Evolutionary conservation across 2,113 vertebrate genomes (phyloP).

Genomic region (Scortum barcoo): DNA sequence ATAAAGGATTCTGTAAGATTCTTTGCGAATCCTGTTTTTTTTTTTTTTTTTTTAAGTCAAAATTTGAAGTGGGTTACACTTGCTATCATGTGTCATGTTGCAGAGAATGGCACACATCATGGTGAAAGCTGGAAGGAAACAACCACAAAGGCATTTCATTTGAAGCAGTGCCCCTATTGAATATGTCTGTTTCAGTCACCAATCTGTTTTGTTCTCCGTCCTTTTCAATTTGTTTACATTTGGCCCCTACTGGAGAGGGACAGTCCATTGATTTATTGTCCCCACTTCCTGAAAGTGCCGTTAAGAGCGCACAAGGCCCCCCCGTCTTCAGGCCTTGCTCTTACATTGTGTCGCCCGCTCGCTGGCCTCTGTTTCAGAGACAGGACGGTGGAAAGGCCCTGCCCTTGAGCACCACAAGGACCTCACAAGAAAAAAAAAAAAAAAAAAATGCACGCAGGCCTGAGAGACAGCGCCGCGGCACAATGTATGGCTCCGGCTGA

Average conservation of each 20-base stretch:
- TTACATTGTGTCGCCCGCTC: conserved; percentile 67
- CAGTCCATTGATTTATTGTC: conserved; percentile 84
- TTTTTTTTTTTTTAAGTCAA: conserved; percentile 9
- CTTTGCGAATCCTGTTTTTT: conserved; percentile 57
- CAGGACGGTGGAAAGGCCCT: conserved; percentile 58
- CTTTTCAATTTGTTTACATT: conserved; percentile 86
- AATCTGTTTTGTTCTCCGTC: conserved; percentile 80
- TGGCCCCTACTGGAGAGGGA: conserved; percentile 80
- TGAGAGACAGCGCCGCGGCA: conserved; percentile 44
- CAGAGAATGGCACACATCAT: conserved; percentile 45
- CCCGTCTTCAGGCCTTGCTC: conserved; percentile 58
- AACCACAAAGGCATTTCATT: conserved; percentile 70
- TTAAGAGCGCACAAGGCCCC: conserved; percentile 65
- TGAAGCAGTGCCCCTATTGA: conserved; percentile 72
- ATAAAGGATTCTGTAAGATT: conserved; percentile 24
- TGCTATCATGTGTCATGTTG: conserved; percentile 36
- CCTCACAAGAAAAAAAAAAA: conserved; percentile 61
- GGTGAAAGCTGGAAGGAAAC: conserved; percentile 57
- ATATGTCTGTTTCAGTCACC: conserved; percentile 78
- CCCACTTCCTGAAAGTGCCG: conserved; percentile 74
- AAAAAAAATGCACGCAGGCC: conserved; percentile 41
- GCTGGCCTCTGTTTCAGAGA: conserved; percentile 65
- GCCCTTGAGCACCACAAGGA: conserved; percentile 63
- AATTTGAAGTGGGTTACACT: conserved; percentile 45
- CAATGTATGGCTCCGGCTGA: conserved; percentile 67